Evolutionary conservation across 1,140 invertebrate genomes (phyloP).

Genomic region (Brachionus sp.): DNA sequence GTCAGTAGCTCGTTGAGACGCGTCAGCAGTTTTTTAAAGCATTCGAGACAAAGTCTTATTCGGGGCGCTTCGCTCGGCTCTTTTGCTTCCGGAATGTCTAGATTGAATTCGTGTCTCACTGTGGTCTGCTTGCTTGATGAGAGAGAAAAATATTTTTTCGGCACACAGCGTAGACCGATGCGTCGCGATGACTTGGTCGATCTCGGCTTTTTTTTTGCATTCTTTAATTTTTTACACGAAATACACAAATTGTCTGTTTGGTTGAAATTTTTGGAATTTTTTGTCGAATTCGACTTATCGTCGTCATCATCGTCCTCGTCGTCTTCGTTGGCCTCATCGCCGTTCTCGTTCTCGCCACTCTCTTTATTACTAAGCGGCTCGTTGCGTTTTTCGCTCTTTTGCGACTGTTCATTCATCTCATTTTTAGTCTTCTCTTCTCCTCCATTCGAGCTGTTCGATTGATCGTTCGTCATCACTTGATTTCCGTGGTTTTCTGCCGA

Average conservation of each 20-base stretch:
- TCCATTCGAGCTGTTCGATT: neutral
- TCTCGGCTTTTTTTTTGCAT: neutral
- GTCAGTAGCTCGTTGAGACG: neutral
- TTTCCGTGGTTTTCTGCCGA: neutral
- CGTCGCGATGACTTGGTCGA: neutral
- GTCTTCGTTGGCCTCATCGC: neutral
- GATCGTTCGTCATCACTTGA: conserved; percentile 1
- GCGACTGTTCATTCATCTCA: neutral
- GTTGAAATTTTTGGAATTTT: neutral
- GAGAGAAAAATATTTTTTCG: neutral
- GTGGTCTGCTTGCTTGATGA: neutral
- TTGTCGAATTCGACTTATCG: neutral
- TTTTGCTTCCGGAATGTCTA: conserved; percentile 2
- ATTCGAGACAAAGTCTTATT: neutral
- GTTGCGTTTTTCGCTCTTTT: neutral
- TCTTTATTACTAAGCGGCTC: neutral
- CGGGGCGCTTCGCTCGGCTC: neutral
- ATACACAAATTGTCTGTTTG: neutral
- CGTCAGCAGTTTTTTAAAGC: neutral
- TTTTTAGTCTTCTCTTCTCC: neutral
- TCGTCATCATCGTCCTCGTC: conserved; percentile 23
- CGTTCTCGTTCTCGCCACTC: neutral
- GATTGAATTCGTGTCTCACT: neutral
- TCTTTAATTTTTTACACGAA: conserved; percentile 22
- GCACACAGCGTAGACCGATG: neutral